These are phyloP conservation scores for Volucella inanis DNA, from an alignment of 2,888 invertebrate species.

Conservation along the genomic window DNA sequence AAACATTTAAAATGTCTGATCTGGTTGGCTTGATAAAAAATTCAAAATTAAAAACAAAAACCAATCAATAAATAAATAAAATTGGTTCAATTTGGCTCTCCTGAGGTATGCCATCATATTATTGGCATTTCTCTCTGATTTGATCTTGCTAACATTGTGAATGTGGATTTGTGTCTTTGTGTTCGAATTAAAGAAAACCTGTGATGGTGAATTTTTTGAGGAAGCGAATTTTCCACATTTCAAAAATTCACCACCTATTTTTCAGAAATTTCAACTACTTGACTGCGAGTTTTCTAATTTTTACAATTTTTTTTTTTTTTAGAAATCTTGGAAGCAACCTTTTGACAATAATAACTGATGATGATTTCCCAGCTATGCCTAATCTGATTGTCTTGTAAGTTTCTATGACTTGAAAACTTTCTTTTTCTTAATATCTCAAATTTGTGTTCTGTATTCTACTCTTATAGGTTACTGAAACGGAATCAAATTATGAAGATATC, in stretches of 20 bases:
- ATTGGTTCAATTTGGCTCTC: conserved; percentile 20
- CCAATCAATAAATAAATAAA: background rate
- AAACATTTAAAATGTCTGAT: background rate
- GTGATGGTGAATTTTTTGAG: conserved; percentile 31
- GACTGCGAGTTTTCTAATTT: background rate
- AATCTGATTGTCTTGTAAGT: conserved; percentile 92
- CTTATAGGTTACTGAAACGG: conserved; percentile 90
- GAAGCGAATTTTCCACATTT: background rate
- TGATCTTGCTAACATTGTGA: conserved; percentile 28
- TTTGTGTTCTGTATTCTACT: conserved; percentile 55
- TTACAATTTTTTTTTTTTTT: conserved; percentile 78
- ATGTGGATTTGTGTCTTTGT: conserved; percentile 4
- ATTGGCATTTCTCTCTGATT: conserved; percentile 17
- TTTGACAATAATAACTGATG: conserved; percentile 87
- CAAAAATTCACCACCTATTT: conserved; percentile 34
- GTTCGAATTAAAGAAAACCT: background rate
- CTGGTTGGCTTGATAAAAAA: background rate
- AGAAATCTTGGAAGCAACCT: conserved; percentile 91
- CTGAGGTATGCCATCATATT: conserved; percentile 23
- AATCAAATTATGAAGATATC: conserved; percentile 92
- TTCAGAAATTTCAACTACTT: background rate
- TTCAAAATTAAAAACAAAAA: conserved; percentile 22
- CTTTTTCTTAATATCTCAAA: conserved; percentile 10
- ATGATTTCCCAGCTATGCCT: conserved; percentile 88
- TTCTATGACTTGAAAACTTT: conserved; percentile 11